Evolutionary conservation across 2,888 invertebrate species (phyloP).

Genomic region (Amblyjoppa fuscipennis): DNA sequence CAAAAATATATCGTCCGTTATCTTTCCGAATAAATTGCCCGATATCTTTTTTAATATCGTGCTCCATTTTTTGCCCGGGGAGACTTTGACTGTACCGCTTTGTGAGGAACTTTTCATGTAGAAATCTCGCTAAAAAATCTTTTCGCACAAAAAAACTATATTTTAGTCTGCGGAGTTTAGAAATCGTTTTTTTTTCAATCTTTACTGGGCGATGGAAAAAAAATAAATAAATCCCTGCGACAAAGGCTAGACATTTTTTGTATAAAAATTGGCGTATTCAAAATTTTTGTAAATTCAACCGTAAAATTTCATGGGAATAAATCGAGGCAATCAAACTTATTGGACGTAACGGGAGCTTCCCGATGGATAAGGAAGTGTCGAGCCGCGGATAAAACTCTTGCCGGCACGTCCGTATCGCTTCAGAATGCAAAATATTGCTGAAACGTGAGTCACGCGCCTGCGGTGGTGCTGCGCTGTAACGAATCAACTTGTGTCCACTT

Average conservation of each 20-base stretch:
- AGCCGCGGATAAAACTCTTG: conserved; percentile 28
- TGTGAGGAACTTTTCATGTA: not conserved
- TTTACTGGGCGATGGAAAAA: not conserved
- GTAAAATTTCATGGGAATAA: not conserved
- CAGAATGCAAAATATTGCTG: conserved; percentile 79
- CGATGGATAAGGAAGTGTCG: conserved; percentile 30
- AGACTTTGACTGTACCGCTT: not conserved
- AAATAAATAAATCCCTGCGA: not conserved
- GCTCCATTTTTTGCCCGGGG: not conserved
- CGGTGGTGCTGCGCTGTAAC: conserved; percentile 29
- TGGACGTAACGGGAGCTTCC: conserved; percentile 1
- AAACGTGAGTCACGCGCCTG: conserved; percentile 76
- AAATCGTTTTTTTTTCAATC: not conserved
- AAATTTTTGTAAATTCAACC: not conserved
- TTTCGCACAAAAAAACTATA: not conserved
- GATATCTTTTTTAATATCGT: not conserved
- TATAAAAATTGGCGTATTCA: not conserved
- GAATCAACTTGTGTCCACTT: conserved; percentile 29
- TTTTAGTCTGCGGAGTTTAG: no score
- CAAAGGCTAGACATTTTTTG: not conserved
- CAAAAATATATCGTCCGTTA: no score
- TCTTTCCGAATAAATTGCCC: no score
- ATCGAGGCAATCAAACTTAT: not conserved
- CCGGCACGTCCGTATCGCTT: conserved; percentile 71
- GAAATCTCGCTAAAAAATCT: not conserved